These are phyloP conservation scores for Temnothorax curvispinosus DNA, from an alignment of 1,140 invertebrate species.

Conservation along the genomic window DNA sequence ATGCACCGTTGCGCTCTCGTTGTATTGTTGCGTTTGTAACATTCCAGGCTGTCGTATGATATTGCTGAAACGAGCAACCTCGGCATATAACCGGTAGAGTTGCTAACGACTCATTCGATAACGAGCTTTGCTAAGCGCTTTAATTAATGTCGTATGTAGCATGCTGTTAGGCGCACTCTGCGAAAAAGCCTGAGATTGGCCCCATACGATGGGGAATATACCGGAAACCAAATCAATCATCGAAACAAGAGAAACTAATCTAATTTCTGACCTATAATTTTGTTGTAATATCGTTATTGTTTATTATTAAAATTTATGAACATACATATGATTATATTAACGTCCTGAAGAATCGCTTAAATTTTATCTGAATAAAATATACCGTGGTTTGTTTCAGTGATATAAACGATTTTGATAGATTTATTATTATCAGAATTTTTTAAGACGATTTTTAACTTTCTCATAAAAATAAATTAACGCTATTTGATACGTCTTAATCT, in stretches of 20 bases:
- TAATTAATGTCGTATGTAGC: constrained; percentile 72
- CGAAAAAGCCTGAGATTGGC: not conserved
- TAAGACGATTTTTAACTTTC: not conserved
- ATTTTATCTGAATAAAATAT: not conserved
- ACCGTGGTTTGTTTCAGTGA: not conserved
- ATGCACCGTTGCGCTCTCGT: constrained; percentile 20
- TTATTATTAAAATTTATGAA: not conserved
- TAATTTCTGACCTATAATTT: not conserved
- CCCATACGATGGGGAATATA: not conserved
- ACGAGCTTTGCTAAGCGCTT: constrained; percentile 75
- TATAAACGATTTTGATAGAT: not conserved
- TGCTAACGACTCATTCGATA: constrained; percentile 71
- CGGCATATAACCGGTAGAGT: constrained; percentile 61
- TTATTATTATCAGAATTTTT: not conserved
- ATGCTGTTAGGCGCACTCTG: not conserved
- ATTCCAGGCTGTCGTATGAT: constrained; percentile 34
- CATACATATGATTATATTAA: not conserved
- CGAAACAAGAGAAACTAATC: not conserved
- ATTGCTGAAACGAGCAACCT: constrained; percentile 58
- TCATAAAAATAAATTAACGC: not conserved
- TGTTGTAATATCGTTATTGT: not conserved
- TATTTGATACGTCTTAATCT: not conserved
- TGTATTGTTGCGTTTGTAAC: constrained; percentile 39
- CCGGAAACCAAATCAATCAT: not conserved
- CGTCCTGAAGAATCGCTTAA: not conserved